These are phyloP conservation scores for Eleginops maclovinus DNA, from an alignment of 2,113 vertebrate species.

Conservation along the genomic window DNA sequence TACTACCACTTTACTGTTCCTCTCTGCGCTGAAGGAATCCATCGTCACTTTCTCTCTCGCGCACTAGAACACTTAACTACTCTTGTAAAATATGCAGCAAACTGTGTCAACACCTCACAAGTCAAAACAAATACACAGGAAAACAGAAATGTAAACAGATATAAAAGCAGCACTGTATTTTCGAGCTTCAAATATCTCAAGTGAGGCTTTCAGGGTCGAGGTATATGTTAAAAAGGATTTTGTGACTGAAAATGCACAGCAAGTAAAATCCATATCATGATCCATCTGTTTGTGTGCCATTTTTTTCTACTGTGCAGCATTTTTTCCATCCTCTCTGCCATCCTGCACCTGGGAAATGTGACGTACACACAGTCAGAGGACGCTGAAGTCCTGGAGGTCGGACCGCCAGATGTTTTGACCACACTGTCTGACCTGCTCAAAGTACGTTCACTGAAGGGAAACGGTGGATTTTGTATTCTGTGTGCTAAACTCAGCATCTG, in stretches of 20 bases:
- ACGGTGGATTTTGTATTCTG: neutral
- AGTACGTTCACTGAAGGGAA: conserved; percentile 53
- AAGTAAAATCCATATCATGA: neutral
- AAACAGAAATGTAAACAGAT: neutral
- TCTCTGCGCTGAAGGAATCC: too few species aligned
- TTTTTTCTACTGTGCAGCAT: conserved; percentile 79
- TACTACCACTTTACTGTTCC: too few species aligned
- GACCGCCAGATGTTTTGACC: conserved; percentile 89
- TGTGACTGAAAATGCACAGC: neutral
- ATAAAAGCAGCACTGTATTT: neutral
- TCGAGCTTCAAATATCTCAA: neutral
- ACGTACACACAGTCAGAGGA: conserved; percentile 86
- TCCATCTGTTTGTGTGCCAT: conserved; percentile 34
- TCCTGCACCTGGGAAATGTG: conserved; percentile 94
- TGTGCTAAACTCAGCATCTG: neutral
- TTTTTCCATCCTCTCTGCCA: conserved; percentile 94
- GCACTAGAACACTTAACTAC: neutral
- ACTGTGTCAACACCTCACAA: neutral
- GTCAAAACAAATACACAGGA: neutral
- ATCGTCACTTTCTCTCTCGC: neutral
- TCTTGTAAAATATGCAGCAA: neutral
- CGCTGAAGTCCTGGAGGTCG: conserved; percentile 88
- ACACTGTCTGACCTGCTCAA: conserved; percentile 90
- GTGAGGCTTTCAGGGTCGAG: neutral
- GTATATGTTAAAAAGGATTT: neutral